Evolutionary conservation across 2,888 invertebrate species (phyloP), one percentile per base, ranked within the genome.

Genomic region (Proisotoma minuta): DNA sequence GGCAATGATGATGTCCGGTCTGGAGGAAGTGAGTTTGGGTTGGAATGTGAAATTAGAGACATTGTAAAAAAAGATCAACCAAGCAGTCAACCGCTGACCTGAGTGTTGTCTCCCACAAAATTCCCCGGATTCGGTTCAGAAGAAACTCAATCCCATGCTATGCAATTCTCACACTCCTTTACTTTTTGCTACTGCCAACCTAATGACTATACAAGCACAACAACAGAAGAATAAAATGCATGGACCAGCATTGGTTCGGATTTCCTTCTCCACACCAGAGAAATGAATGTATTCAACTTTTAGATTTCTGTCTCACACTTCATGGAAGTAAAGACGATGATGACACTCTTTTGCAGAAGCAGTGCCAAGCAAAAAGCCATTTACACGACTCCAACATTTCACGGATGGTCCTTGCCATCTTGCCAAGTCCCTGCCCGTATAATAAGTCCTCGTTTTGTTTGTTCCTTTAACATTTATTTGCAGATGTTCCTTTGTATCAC

Each of bases 81-180:
- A 54, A 54, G 28, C 53, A 54, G 29, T 18, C 52, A 52, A 52
- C 52, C 52, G 28, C 52, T 52, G 52, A 39, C 53, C 39, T 39
- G 53, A 54, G 53, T 54, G 29, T 34, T 22, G 15, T 52, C 52
- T 54, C 53, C 39, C 53, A 29, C 29, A 29, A 34, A 43, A 54
- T 34, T 54, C 39, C 39, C 53, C 39, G 53, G 53, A 54, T 54
- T 54, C 53, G 29, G 34, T 54, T 54, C 53, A 52, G 29, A 43
- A n/a, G 43, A 43, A 43, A 15, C 43, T 20, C 15, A 43, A 12
- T n/a, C 43, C 43, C 15, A 43, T 43, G 34, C 15, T 34, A 24
- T 49, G 27, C 51, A 51, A 27, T 51, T 51, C 28, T 51, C 51
- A 51, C 51, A 51, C 51, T 24, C 18, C 10, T 43, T 20, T 34